Evolutionary conservation across 35 echinoderm and acorn worm species (phyloP).

Genomic region (Heliocidaris tuberculata): DNA sequence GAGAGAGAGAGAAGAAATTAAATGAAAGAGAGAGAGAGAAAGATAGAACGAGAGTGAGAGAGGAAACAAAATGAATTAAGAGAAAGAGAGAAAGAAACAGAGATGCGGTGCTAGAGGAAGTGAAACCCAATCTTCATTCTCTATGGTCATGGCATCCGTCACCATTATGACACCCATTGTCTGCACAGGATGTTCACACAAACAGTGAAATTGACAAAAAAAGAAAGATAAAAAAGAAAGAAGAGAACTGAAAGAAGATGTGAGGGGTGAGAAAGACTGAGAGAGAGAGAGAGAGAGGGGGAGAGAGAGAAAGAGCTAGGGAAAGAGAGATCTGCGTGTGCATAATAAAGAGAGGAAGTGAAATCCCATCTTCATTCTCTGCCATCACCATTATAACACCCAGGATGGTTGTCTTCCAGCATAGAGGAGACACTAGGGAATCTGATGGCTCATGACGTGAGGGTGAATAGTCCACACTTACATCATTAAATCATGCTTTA

Average conservation of each 20-base stretch:
- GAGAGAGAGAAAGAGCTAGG: no score
- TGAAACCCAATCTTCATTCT: background rate
- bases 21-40: background rate
- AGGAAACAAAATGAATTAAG: background rate
- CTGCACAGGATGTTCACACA: background rate
- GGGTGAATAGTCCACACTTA: no score
- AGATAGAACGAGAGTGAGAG: background rate
- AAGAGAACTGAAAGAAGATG: no score
- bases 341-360: background rate
- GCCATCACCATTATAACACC: background rate
- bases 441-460: no score
- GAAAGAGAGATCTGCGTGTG: background rate
- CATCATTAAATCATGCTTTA: no score
- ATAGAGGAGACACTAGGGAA: no score
- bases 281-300: no score
- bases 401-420: background rate
- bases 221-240: no score
- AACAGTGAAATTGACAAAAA: no score
- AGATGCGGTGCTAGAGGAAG: background rate
- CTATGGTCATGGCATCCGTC: background rate
- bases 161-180: conserved; percentile 9
- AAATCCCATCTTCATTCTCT: background rate
- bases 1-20: no score
- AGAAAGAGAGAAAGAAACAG: background rate
- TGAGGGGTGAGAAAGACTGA: no score